Percentiles rank a stretch among this genome's conserved stretches.
Evolutionary conservation across 2,797 vertebrate species (phyloP).

Genomic region (Esox masquinongy): DNA sequence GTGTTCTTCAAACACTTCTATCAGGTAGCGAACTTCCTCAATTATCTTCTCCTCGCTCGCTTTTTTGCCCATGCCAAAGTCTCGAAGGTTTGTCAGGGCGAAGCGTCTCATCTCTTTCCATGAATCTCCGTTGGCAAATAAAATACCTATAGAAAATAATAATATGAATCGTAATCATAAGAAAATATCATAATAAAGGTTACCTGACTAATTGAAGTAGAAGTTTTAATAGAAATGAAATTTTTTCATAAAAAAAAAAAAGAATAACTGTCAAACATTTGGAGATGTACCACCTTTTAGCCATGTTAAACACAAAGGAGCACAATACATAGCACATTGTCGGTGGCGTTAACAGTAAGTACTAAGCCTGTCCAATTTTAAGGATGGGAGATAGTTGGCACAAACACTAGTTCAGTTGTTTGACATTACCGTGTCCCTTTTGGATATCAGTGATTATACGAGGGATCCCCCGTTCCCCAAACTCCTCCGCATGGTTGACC

Average conservation of each 20-base stretch:
- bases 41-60: conserved; percentile 67
- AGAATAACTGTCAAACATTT: no score
- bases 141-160: conserved; percentile 56
- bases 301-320: no score
- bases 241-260: no score
- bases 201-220: no score
- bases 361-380: no score
- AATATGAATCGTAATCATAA: no score
- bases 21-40: conserved; percentile 66
- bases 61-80: conserved; percentile 77
- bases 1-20: conserved; percentile 56
- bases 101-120: conserved; percentile 77
- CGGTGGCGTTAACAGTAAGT: no score
- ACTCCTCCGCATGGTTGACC: conserved; percentile 60
- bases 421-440: conserved; percentile 60
- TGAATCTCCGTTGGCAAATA: conserved; percentile 70
- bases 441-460: conserved; percentile 43
- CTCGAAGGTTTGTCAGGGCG: conserved; percentile 62
- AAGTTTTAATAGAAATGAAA: no score
- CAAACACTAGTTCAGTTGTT: neutral
- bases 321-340: no score
- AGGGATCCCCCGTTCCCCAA: conserved; percentile 57
- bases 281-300: no score
- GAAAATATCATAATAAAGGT: no score
- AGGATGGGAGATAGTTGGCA: no score